Percentiles rank a stretch among this genome's conserved stretches.
These are phyloP conservation scores for Phyllopteryx taeniolatus DNA, from an alignment of 2,113 vertebrate genomes.

Conservation along the genomic window DNA sequence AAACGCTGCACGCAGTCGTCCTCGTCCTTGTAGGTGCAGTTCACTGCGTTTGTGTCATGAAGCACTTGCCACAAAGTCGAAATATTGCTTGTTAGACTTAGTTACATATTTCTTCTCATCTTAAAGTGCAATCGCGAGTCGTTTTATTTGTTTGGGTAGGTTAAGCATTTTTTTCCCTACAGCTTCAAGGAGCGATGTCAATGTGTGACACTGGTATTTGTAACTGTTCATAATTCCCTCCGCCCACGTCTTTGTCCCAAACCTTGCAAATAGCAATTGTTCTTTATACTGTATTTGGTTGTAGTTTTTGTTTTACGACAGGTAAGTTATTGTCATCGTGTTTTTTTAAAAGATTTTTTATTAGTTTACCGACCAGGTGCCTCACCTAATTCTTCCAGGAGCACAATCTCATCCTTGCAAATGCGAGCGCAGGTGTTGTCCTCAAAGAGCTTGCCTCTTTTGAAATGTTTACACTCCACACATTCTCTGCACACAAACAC, in stretches of 20 bases:
- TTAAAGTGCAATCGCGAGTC: too few species aligned
- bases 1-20: constrained; percentile 90
- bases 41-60: constrained; percentile 85
- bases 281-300: too few species aligned
- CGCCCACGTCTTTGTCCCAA: too few species aligned
- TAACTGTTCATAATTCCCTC: too few species aligned
- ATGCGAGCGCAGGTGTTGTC: constrained; percentile 81
- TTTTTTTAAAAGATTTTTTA: too few species aligned
- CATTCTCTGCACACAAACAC: constrained; percentile 78
- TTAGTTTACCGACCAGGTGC: background rate
- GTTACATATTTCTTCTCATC: background rate
- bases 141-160: too few species aligned
- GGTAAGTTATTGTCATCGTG: too few species aligned
- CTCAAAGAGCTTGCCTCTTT: constrained; percentile 78
- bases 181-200: too few species aligned
- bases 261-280: too few species aligned
- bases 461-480: constrained; percentile 93
- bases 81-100: background rate
- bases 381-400: constrained; percentile 84
- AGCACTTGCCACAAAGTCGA: constrained; percentile 45
- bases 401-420: constrained; percentile 87
- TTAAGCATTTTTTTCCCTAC: too few species aligned
- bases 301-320: too few species aligned
- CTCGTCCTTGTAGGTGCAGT: constrained; percentile 95
- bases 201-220: too few species aligned